Evolutionary conservation across 2,888 invertebrate genomes (phyloP), one percentile per base, ranked within the genome.

Genomic region (Standfussiana lucernea): DNA sequence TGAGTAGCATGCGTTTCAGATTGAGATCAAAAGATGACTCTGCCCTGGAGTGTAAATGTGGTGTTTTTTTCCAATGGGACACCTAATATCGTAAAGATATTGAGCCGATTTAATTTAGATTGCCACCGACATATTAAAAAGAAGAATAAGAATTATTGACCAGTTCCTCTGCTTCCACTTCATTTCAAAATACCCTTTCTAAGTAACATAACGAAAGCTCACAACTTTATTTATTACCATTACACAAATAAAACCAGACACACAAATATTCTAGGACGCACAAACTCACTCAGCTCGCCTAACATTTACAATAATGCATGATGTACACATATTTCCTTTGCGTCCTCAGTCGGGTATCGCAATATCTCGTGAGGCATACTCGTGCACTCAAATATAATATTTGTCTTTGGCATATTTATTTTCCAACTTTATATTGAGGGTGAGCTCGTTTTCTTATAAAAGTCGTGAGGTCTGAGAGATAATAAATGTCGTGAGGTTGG

Each of bases 361-460:
- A 84, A 81, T 84, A 84, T 78, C 69, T 84, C 62, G 40, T 70
- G 42, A 74, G 82, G 72, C 78, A 78, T 78, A 78, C 85, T 67
- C 64, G 70, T 85, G 75, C 82, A 82, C 78, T 84, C 85, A 82
- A 78, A 83, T 84, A 85, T 70, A 82, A 84, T 84, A 82, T 83
- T 83, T 83, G 85, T 75, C 78, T 77, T 84, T 69, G 64, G 71
- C 40, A 84, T 84, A 83, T 83, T 83, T 83, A 78, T 84, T 77
- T 75, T 70, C 59, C 66, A 72, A 75, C 66, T 82, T 82, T 66
- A 65, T 77, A 65, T 42, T 77, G 71, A 71, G 59, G 64, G 56
- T 47, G 61, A 84, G 65, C 56, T 82, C n/a, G 72, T 84, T 75
- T 84, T 50, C 81, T 56, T 77, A 71, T 64, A 71, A 67, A 76